Evolutionary conservation across 2,888 invertebrate genomes (phyloP), one percentile per base, ranked within the genome.

Genomic region (Microdon myrmicae): DNA sequence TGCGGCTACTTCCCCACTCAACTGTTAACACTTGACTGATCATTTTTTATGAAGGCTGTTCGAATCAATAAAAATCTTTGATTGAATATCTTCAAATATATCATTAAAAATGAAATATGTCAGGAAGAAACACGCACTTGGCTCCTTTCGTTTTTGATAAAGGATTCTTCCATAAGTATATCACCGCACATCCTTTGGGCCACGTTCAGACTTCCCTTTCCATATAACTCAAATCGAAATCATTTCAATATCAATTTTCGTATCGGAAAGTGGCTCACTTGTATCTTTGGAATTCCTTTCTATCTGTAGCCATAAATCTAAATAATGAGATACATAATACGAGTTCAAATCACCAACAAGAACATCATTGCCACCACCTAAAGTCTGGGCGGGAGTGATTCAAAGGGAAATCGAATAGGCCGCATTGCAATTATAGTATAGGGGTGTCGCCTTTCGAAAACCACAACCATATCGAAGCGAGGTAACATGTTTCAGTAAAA

Each of bases 291-390:
- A 49, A 34, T 55, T 39, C 32, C n/a, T n/a, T n/a, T n/a, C n/a
- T n/a, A n/a, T n/a, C n/a, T n/a, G n/a, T n/a, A n/a, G n/a, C n/a
- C 61, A 45, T 61, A 61, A 61, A 61, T 61, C 55, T 61, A 38
- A 49, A 49, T 38, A 61, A 61, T 29, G 61, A 49, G 61, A 55
- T 49, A 55, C 49, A 55, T 44, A n/a, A n/a, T n/a, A n/a, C n/a
- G n/a, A n/a, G n/a, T 49, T 61, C 17, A 49, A 23, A 55, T 55
- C 39, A 61, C 39, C 38, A 25, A 10, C 20, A 25, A 25, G 9
- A n/a, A 9, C 14, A 3, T 16, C 5, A 3, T 6, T 6, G 1
- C 5, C 13, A 9, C 13, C 3, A 2, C n/a, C 1, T 22, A 19
- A n/a, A n/a, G n/a, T n/a, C n/a, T n/a, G n/a, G 26, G 31, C 22